Base-by-base conservation (phyloP, 2,888 invertebrate genomes). In the Pseudococcus viburni region DNA sequence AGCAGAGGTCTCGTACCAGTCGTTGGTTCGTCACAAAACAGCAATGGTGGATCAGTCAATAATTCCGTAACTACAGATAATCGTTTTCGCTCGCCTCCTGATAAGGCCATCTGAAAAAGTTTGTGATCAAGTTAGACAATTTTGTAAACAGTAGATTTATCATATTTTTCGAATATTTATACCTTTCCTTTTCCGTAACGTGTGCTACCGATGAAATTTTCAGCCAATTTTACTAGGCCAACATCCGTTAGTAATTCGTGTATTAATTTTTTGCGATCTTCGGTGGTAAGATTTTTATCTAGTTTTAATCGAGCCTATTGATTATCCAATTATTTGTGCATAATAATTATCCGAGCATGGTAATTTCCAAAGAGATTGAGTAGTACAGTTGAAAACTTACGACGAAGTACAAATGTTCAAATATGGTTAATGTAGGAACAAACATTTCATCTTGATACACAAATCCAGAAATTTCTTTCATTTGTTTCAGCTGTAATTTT, bases 11-110 rank as follows among this genome's bases (percentile, higher is more conserved):
- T 12, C 9, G 1, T 91, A 0, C 98, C 98, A 0, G 98, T 98
- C 0, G 99, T 99, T 9, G 98, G 98, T 91, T 99, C 99, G 91
- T 99, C 99, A 91, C 98, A 96, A 92, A 99, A 98, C 73, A 99
- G 92, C 51, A 99, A 93, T 0, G 96, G 94, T 0, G 99, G 99
- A 92, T 98, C 96, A 68, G 97, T 98, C 88, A 99, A 92, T 55
- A 97, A 93, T 93, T 98, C 98, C 0, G 97, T 95, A 6, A 98
- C 98, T 91, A 99, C 98, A 0, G 98, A 95, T 22, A 99, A 92
- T 88, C 98, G 93, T 91, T 98, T 98, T 91, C 96, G 95, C 91
- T 99, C 99, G 0, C 98, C 98, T 0, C 98, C 98, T 0, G 98
- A 98, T 0, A 99, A 93, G 0, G 97, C 89, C 11, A 88, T 88